phyloP scores from a whole-genome alignment of 1,140 invertebrate genomes.

The Zeugodacus cucurbitae region DNA sequence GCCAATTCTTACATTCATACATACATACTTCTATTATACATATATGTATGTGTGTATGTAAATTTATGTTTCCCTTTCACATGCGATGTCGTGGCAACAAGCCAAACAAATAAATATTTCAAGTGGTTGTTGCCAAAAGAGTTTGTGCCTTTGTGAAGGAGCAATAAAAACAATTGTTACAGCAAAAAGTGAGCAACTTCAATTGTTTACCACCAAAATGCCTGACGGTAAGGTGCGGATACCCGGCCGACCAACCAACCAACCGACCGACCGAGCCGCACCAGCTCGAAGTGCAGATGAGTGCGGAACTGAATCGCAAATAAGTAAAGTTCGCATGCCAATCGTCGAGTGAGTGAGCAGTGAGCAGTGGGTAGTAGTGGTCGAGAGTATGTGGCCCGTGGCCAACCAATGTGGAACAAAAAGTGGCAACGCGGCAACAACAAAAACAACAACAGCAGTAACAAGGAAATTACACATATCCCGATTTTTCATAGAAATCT shows the following conservation, averaged over 20 bases:
- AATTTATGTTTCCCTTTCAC: neutral
- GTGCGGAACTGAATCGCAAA: neutral
- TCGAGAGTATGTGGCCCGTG: conserved; percentile 27
- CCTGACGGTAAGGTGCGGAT: neutral
- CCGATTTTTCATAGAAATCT: neutral
- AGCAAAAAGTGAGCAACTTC: conserved; percentile 35
- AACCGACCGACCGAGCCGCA: neutral
- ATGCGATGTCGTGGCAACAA: neutral
- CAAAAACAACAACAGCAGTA: neutral
- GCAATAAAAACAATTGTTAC: conserved; percentile 37
- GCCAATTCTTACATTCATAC: neutral
- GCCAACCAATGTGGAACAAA: conserved; percentile 37
- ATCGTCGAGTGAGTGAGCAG: neutral
- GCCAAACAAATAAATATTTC: conserved; percentile 39
- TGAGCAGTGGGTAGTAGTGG: neutral
- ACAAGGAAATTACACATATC: neutral
- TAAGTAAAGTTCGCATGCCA: conserved; percentile 35
- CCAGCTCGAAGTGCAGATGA: neutral
- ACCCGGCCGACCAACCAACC: neutral
- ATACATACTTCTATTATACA: neutral
- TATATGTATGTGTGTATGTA: neutral
- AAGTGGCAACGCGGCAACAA: conserved; percentile 3
- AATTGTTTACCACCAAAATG: conserved; percentile 34
- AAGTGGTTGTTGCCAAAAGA: conserved; percentile 36
- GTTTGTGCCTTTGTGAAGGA: conserved; percentile 19